A percentile compares a stretch with the other conserved stretches of the same genome.
Evolutionary conservation across 53 echinoderm and acorn worm genomes (phyloP).

Genomic region (Holothuria leucospilota): DNA sequence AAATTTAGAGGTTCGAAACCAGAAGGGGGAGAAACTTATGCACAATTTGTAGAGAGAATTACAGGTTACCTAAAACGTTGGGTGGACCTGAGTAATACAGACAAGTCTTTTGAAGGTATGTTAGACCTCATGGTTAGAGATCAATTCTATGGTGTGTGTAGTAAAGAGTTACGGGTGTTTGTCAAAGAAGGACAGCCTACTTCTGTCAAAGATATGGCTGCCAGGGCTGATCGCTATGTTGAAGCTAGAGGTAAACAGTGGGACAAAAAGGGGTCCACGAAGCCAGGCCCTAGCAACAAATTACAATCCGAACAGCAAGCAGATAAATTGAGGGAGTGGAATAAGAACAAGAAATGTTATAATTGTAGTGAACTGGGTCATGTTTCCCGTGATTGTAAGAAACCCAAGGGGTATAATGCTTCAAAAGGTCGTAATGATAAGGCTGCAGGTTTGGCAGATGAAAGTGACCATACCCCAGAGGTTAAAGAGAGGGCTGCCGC

Average conservation of each 20-base stretch:
- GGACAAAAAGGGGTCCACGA: not conserved
- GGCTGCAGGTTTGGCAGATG: too few species aligned
- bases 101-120: slow-evolving; percentile 40
- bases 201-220: slow-evolving; percentile 24
- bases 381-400: slow-evolving; percentile 4
- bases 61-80: slow-evolving; percentile 54
- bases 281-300: too few species aligned
- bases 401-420: not conserved
- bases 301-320: not conserved
- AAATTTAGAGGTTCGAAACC: slow-evolving; percentile 67
- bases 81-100: slow-evolving; percentile 62
- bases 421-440: too few species aligned
- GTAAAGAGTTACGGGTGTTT: slow-evolving; percentile 62
- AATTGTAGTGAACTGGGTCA: slow-evolving; percentile 29
- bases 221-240: slow-evolving; percentile 60
- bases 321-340: not conserved
- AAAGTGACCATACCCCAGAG: too few species aligned
- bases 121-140: slow-evolving; percentile 28
- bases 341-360: slow-evolving; percentile 13
- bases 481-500: too few species aligned
- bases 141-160: slow-evolving; percentile 36
- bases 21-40: not conserved
- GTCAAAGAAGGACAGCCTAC: slow-evolving; percentile 65
- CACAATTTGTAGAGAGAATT: slow-evolving; percentile 54
- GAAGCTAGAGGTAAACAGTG: slow-evolving; percentile 57